Conservation (phyloP, 37 sponge, comb jelly and placozoan species). For the Diacarnus erythraeanus region DNA sequence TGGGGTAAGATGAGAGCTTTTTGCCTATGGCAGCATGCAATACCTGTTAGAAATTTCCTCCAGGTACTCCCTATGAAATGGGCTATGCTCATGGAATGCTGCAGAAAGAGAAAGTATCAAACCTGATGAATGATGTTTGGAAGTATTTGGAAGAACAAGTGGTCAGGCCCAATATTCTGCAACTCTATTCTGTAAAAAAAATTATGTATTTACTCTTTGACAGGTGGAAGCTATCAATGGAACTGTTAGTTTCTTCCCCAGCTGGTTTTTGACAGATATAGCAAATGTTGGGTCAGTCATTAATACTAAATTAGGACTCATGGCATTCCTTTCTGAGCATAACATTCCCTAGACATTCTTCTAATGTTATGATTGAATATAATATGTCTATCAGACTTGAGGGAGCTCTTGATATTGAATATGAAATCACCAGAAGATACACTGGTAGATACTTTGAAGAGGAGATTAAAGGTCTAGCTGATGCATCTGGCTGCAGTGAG, state of each 20-base stretch:
- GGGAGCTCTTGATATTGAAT: slow-evolving; percentile 78
- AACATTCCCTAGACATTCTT: too few relatives aligned
- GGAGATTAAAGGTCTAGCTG: slow-evolving; percentile 82
- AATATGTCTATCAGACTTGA: slow-evolving; percentile 45
- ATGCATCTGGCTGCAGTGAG: slow-evolving; percentile 53
- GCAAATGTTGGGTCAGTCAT: slow-evolving; percentile 81
- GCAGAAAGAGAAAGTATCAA: slow-evolving; percentile 44
- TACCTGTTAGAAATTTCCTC: too few relatives aligned
- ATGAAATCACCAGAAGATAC: slow-evolving; percentile 39
- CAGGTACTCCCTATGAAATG: slow-evolving; percentile 87
- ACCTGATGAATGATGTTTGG: slow-evolving; percentile 79
- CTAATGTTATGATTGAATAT: neutral
- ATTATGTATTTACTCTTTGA: neutral
- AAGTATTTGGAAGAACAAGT: slow-evolving; percentile 78
- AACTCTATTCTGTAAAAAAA: too few relatives aligned
- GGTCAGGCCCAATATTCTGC: slow-evolving; percentile 65
- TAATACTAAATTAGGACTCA: too few relatives aligned
- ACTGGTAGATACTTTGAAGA: slow-evolving; percentile 70
- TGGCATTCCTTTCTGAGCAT: too few relatives aligned
- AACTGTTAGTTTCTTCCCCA: slow-evolving; percentile 52
- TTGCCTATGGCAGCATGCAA: too few relatives aligned
- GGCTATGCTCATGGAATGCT: slow-evolving; percentile 87
- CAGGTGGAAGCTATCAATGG: slow-evolving; percentile 82
- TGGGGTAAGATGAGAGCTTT: slow-evolving; percentile 73
- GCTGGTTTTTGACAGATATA: slow-evolving; percentile 84